phyloP scores from a whole-genome alignment of 2,888 invertebrate genomes.

The Nemotelus nigrinus region DNA sequence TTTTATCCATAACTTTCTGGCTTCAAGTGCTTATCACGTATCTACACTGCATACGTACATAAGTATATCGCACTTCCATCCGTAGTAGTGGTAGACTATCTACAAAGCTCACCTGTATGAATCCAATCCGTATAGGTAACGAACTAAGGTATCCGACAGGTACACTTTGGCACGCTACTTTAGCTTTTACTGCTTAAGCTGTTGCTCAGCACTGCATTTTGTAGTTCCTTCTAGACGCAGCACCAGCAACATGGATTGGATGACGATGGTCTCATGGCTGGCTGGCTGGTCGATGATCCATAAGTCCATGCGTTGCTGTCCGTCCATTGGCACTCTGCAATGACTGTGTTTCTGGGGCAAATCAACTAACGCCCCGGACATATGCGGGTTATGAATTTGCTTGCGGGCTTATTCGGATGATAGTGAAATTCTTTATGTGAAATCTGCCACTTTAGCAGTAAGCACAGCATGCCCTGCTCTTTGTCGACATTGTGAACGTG shows the following conservation, averaged over 20 bases:
- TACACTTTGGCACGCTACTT: constrained; percentile 17
- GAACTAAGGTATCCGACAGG: background rate
- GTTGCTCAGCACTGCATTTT: background rate
- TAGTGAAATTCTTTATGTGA: constrained; percentile 50
- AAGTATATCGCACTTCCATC: background rate
- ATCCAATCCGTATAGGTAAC: no score
- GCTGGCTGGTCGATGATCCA: constrained; percentile 27
- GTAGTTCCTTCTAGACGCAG: no score
- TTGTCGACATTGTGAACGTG: no score
- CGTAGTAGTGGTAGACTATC: background rate
- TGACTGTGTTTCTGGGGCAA: constrained; percentile 50
- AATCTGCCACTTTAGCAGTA: constrained; percentile 19
- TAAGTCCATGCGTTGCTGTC: background rate
- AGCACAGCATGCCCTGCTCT: background rate
- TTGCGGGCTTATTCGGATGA: constrained; percentile 49
- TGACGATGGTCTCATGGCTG: no score
- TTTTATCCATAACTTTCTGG: constrained; percentile 15
- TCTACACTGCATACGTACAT: background rate
- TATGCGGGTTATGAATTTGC: constrained; percentile 51
- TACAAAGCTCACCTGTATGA: background rate
- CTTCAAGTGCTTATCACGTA: constrained; percentile 29
- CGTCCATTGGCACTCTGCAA: constrained; percentile 42
- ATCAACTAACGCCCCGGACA: constrained; percentile 47
- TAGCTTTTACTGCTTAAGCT: background rate
- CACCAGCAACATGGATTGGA: no score